Evolutionary conservation across 53 echinoderm and acorn worm genomes (phyloP), one percentile per base, ranked within the genome.

Genomic region (Actinopyga echinites): DNA sequence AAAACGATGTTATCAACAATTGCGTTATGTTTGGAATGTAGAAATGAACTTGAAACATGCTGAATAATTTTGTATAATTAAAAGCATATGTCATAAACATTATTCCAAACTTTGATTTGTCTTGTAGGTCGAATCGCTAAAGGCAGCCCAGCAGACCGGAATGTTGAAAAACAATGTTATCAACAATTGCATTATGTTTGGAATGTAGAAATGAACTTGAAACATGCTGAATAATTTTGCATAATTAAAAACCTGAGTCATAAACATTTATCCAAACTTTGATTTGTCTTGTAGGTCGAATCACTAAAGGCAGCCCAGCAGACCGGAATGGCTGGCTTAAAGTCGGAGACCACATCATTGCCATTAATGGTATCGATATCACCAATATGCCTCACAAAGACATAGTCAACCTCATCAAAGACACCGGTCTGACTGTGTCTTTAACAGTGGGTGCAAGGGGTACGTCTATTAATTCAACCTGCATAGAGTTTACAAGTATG

Each of bases 341-440:
- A 55, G 92, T 96, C n/a, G 93, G 93, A 2, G 96, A 96, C 67
- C 89, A 91, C 36, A 91, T 96, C 79, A 88, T 93, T 10, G 91
- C 96, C 28, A 93, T 96, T 73, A 96, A 96, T 82, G 62, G 79
- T 17, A 88, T 91, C 9, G 93, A 96, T 90, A 93, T 93, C 83
- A 78, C 85, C 60, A 91, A 64, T 59, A 91, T 93, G 90, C 90
- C 89, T 74, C 96, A 96, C 77, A 96, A 91, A 75, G 96, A 96
- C 62, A 93, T 96, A 29, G 93, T 96, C 86, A 96, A 96, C 64
- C 93, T 96, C 83, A 93, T 96, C 80, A 93, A 96, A 79, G 96
- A 96, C 86, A 89, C 96, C 10, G 96, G 96, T 45, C 75, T 79
- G 32, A 67, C 88, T 56, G 93, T 93, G 30, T 91, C 96, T 44